A percentile compares a stretch with the other conserved stretches of the same genome.
Evolutionary conservation across 1,140 invertebrate species (phyloP).

Genomic region (Ephestia elutella): DNA sequence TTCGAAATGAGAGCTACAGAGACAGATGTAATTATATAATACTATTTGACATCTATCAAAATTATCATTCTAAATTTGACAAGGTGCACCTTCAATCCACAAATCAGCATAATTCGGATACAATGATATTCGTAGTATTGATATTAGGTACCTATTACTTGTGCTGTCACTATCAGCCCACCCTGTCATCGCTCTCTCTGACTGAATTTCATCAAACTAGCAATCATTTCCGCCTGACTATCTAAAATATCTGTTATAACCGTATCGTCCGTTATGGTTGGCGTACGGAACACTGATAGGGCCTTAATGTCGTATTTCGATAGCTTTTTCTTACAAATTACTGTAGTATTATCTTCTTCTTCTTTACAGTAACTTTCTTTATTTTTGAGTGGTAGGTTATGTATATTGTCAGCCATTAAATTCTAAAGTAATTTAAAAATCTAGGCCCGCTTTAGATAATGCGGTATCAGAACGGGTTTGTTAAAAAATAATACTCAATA

Average conservation of each 20-base stretch:
- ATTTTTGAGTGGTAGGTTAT: neutral
- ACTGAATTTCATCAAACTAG: slow-evolving; percentile 44
- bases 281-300: neutral
- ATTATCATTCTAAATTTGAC: too few species aligned
- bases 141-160: neutral
- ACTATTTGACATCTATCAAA: too few species aligned
- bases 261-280: neutral
- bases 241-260: slow-evolving; percentile 24
- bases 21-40: too few species aligned
- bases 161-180: slow-evolving; percentile 26
- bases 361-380: neutral
- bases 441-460: too few species aligned
- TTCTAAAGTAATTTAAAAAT: too few species aligned
- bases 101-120: neutral
- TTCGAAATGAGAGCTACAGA: too few species aligned
- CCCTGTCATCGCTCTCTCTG: slow-evolving; percentile 25
- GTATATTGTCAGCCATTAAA: too few species aligned
- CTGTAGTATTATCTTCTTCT: neutral
- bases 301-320: neutral
- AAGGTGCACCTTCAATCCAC: too few species aligned
- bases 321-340: neutral
- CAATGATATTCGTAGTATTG: neutral
- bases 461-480: too few species aligned
- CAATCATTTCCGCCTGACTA: slow-evolving; percentile 53
- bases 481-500: too few species aligned